Evolutionary conservation across 2,888 invertebrate genomes (phyloP), one percentile per base, ranked within the genome.

Genomic region (Leptinotarsa rubiginosa): DNA sequence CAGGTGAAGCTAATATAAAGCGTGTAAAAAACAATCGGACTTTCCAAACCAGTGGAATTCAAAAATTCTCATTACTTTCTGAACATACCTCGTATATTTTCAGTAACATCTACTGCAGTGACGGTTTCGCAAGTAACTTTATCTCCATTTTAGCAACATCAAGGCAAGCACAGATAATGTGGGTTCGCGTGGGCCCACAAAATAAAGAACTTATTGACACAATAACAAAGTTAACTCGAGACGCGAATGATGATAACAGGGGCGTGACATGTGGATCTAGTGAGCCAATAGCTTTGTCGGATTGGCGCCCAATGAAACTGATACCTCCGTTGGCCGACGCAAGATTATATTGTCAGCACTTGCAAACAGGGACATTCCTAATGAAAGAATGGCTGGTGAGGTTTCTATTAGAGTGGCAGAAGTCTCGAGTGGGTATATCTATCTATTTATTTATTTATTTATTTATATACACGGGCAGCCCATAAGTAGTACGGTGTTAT

Each of bases 221-320:
- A 75, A 77, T 75, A 77, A 78, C 72, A 71, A 78, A 77, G 74
- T 79, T 75, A 75, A 77, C 76, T 73, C 47, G 73, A 77, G 72
- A 77, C 74, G 77, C 78, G 78, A 75, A 75, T 75, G 78, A 78
- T 79, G 78, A 81, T 77, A 82, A 80, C 82, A 83, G 81, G 86
- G 87, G 87, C 87, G 87, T 86, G 79, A 82, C 86, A 78, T 82
- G 73, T 73, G 70, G 70, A 68, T 50, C 54, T 54, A 84, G 81
- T 80, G 81, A 84, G 81, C 87, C 87, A 87, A 87, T 87, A 82
- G 81, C 79, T 77, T 76, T 70, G 80, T 83, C 77, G 77, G 83
- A 84, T 82, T 81, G 78, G 84, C 84, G 84, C 84, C 87, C 86
- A 87, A 87, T 87, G 87, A 87, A 87, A 87, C 85, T 86, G 87